These are phyloP conservation scores for Platorchestia sp. DNA, from an alignment of 1,140 invertebrate species.

Conservation along the genomic window DNA sequence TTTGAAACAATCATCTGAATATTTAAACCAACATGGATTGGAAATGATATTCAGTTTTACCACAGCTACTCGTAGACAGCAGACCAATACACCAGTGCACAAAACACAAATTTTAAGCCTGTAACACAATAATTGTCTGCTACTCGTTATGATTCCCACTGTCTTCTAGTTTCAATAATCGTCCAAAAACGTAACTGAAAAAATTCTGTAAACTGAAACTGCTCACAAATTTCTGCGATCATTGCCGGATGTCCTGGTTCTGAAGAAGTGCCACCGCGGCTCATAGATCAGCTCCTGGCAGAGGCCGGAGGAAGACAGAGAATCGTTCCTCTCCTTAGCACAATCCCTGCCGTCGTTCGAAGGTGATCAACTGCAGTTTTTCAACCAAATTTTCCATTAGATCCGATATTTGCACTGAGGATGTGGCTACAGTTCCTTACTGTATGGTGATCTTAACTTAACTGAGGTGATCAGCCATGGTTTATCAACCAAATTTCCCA, in stretches of 20 bases:
- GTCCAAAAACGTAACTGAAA: not conserved
- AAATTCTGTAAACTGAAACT: not conserved
- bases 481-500: not conserved
- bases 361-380: not conserved
- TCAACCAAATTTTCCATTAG: not conserved
- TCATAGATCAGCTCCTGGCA: not conserved
- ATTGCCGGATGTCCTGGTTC: not conserved
- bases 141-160: not conserved
- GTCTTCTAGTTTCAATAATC: not conserved
- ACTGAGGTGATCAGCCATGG: not conserved
- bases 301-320: not conserved
- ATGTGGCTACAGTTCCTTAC: too few species aligned
- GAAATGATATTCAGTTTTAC: not conserved
- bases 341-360: not conserved
- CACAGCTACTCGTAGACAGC: not conserved
- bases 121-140: not conserved
- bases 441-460: too few species aligned
- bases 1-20: too few species aligned
- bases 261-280: not conserved
- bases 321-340: not conserved
- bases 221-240: not conserved
- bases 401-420: not conserved
- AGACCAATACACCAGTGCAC: not conserved
- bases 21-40: too few species aligned
- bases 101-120: not conserved